A percentile compares a stretch with the other conserved stretches of the same genome.
Evolutionary conservation across 2,888 invertebrate genomes (phyloP).

Genomic region (Watsonalla cultraria): DNA sequence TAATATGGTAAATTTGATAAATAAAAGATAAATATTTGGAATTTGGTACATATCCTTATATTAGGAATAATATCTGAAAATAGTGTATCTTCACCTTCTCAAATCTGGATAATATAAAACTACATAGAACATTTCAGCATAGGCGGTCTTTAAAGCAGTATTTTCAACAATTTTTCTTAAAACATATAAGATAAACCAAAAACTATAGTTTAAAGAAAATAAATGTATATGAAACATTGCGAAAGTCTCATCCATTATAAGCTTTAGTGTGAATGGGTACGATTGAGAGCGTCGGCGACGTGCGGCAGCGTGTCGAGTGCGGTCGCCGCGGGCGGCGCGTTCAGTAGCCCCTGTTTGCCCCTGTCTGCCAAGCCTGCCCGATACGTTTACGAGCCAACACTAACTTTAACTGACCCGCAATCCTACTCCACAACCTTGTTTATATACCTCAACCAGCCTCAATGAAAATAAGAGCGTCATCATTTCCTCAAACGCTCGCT

Average conservation of each 20-base stretch:
- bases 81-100: no score
- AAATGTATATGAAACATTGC: constrained; percentile 7
- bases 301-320: constrained; percentile 75
- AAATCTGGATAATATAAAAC: no score
- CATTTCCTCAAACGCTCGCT: constrained; percentile 39
- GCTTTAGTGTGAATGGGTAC: constrained; percentile 69
- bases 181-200: no score
- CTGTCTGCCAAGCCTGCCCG: constrained; percentile 25
- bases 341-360: constrained; percentile 54
- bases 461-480: constrained; percentile 62
- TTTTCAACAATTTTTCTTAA: no score
- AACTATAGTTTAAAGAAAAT: no score
- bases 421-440: constrained; percentile 63
- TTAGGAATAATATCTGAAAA: no score
- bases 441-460: constrained; percentile 50
- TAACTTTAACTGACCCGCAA: constrained; percentile 67
- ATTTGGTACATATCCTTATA: no score
- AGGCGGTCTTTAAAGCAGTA: no score
- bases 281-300: constrained; percentile 73
- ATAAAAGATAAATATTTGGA: no score
- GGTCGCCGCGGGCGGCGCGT: constrained; percentile 71
- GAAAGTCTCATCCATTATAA: constrained; percentile 39
- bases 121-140: no score
- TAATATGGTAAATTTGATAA: no score
- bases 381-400: constrained; percentile 72